A percentile compares a stretch with the other conserved stretches of the same genome.
These are phyloP conservation scores for Pyrocoelia pectoralis DNA, from an alignment of 2,888 invertebrate genomes.

Conservation along the genomic window DNA sequence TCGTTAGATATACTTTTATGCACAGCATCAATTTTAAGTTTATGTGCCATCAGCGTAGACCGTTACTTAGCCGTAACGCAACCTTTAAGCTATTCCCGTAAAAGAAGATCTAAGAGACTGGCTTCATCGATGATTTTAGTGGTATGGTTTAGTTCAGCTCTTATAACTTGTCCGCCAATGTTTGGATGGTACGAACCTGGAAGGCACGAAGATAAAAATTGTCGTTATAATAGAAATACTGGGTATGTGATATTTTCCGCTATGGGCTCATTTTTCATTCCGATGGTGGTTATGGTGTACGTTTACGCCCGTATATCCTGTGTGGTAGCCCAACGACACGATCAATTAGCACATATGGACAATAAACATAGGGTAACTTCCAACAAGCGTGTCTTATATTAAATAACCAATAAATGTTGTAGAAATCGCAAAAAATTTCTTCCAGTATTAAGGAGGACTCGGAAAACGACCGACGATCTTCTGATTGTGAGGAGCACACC, in stretches of 20 bases:
- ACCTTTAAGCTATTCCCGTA: slow-evolving; percentile 89
- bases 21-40: slow-evolving; percentile 91
- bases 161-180: slow-evolving; percentile 94
- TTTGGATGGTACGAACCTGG: slow-evolving; percentile 88
- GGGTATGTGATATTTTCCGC: slow-evolving; percentile 97
- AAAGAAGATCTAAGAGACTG: slow-evolving; percentile 83
- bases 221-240: slow-evolving; percentile 89
- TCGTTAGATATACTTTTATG: slow-evolving; percentile 92
- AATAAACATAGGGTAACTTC: slow-evolving; percentile 54
- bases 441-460: slow-evolving; percentile 57
- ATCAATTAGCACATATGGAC: slow-evolving; percentile 74
- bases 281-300: slow-evolving; percentile 94
- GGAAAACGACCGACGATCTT: slow-evolving; percentile 57
- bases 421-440: slow-evolving; percentile 56
- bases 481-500: slow-evolving; percentile 58
- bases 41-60: slow-evolving; percentile 92
- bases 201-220: slow-evolving; percentile 71
- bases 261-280: slow-evolving; percentile 94
- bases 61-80: slow-evolving; percentile 93
- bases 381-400: background rate
- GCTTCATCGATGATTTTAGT: slow-evolving; percentile 87
- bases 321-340: slow-evolving; percentile 81
- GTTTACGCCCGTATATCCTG: slow-evolving; percentile 91
- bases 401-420: slow-evolving; percentile 30
- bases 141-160: slow-evolving; percentile 89